Evolutionary conservation across 2,888 invertebrate genomes (phyloP).

Genomic region (Melanotus villosus): DNA sequence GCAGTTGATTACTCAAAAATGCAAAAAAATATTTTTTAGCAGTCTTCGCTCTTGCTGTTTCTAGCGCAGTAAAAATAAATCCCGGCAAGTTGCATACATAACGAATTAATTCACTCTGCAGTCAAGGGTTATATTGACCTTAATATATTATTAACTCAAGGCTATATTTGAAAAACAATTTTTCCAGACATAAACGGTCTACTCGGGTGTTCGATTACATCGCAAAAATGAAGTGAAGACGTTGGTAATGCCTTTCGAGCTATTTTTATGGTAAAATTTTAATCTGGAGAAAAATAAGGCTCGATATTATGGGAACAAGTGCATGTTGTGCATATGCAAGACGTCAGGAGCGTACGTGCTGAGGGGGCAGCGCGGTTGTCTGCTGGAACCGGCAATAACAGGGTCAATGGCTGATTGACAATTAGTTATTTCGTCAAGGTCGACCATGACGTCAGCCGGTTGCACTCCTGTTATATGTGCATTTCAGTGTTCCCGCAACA

Average conservation of each 20-base stretch:
- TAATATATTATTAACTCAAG: constrained; percentile 16
- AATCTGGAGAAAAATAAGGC: neutral
- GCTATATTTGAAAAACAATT: constrained; percentile 14
- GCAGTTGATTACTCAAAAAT: constrained; percentile 27
- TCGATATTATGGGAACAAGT: constrained; percentile 27
- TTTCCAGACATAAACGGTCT: constrained; percentile 16
- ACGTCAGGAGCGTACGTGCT: constrained; percentile 20
- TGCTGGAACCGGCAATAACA: constrained; percentile 60
- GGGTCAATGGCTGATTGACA: constrained; percentile 68
- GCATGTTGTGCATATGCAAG: constrained; percentile 32
- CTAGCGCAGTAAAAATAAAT: constrained; percentile 6
- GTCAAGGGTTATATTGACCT: constrained; percentile 18
- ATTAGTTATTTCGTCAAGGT: constrained; percentile 67
- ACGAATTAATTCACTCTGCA: constrained; percentile 10
- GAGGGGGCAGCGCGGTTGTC: constrained; percentile 37
- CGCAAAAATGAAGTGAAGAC: constrained; percentile 1
- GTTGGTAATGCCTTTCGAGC: neutral
- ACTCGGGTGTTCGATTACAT: neutral
- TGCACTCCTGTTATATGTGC: constrained; percentile 48
- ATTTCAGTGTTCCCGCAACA: constrained; percentile 15
- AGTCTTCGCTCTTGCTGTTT: neutral
- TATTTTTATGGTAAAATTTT: constrained; percentile 3
- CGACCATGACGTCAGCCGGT: constrained; percentile 62
- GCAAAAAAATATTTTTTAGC: neutral
- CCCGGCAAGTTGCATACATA: neutral